A percentile compares a stretch with the other conserved stretches of the same genome.
Evolutionary conservation across 1,140 invertebrate genomes (phyloP).

Genomic region (Drosophila pandora): DNA sequence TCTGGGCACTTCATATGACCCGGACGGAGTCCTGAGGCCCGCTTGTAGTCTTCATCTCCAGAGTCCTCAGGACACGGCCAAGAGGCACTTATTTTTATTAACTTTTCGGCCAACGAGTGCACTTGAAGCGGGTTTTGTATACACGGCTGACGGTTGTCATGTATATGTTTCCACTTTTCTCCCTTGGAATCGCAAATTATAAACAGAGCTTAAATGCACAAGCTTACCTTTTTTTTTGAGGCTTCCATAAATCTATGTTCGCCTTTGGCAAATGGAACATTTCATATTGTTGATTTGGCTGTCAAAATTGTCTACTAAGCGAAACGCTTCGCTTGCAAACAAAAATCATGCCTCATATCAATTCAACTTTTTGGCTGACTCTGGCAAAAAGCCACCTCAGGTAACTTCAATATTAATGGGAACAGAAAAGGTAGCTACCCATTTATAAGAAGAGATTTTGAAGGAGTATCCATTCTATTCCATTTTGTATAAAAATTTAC

Average conservation of each 20-base stretch:
- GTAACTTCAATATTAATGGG: conserved; percentile 19
- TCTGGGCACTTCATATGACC: conserved; percentile 36
- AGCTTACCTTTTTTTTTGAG: neutral
- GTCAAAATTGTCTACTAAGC: conserved; percentile 38
- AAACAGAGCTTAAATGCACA: conserved; percentile 15
- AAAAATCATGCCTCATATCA: conserved; percentile 56
- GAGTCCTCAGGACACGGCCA: conserved; percentile 47
- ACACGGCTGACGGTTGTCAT: conserved; percentile 40
- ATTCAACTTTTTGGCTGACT: conserved; percentile 45
- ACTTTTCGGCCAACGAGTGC: conserved; percentile 75
- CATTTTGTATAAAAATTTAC: neutral
- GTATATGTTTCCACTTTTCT: conserved; percentile 23
- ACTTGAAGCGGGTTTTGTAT: conserved; percentile 55
- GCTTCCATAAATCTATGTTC: neutral
- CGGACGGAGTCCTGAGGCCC: conserved; percentile 21
- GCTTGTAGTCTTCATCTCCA: conserved; percentile 25
- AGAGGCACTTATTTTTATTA: conserved; percentile 80
- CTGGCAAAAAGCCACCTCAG: conserved; percentile 41
- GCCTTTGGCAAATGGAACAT: conserved; percentile 19
- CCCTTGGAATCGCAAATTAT: conserved; percentile 40
- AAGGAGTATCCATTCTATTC: neutral
- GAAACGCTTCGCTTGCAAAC: conserved; percentile 26
- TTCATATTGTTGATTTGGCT: conserved; percentile 44
- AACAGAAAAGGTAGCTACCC: conserved; percentile 3
- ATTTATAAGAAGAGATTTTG: neutral